A percentile compares a stretch with the other conserved stretches of the same genome.
These are phyloP conservation scores for Xenopus borealis DNA, from an alignment of 2,113 vertebrate genomes.

Conservation along the genomic window DNA sequence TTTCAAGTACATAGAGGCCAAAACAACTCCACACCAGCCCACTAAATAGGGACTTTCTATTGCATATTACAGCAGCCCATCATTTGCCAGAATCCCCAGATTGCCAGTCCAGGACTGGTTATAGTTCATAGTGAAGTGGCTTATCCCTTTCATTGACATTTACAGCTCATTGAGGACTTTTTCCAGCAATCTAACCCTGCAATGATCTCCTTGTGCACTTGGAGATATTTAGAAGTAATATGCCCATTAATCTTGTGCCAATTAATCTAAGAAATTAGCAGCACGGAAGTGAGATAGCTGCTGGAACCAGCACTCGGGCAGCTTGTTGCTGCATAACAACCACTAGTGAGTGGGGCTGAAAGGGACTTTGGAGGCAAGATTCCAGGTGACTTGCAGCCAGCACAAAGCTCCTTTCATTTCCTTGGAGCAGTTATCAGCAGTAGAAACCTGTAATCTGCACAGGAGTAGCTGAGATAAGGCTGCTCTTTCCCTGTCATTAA, in stretches of 20 bases:
- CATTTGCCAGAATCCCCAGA: no score
- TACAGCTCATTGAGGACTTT: neutral
- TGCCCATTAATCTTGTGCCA: neutral
- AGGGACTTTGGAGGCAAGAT: constrained; percentile 17
- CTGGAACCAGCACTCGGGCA: neutral
- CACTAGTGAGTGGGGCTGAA: constrained; percentile 27
- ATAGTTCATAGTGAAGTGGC: neutral
- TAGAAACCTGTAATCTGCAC: constrained; percentile 40
- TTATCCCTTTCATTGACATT: constrained; percentile 12
- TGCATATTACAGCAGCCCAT: no score
- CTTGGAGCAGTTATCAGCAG: constrained; percentile 34
- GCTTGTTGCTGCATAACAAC: neutral
- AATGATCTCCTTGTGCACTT: neutral
- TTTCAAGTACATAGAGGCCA: no score
- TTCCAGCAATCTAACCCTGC: no score
- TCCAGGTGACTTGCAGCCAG: constrained; percentile 36
- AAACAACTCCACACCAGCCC: no score
- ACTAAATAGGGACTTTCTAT: no score
- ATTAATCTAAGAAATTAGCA: constrained; percentile 3
- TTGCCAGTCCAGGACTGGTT: no score
- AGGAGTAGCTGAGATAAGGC: constrained; percentile 40
- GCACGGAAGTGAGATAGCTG: neutral
- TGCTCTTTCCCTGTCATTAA: constrained; percentile 43
- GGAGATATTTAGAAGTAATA: neutral
- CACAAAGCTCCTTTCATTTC: constrained; percentile 39